Conservation (phyloP, 2,113 vertebrate genomes). For the Petromus typicus region DNA sequence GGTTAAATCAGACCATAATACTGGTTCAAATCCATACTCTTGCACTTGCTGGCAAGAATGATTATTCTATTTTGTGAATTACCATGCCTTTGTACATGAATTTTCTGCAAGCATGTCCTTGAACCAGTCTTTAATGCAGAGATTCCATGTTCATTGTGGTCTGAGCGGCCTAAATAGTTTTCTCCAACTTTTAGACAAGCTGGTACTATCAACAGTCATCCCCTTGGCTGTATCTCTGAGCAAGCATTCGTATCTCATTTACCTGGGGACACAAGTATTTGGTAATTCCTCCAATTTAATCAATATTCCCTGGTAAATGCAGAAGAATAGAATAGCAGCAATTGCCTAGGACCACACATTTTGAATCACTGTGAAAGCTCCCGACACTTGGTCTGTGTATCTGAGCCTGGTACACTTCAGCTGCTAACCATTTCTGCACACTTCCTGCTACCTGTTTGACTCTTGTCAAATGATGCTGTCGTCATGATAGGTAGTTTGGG, state of each 20-base stretch:
- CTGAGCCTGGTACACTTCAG: neutral
- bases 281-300: neutral
- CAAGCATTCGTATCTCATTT: neutral
- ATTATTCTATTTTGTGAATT: neutral
- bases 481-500: neutral
- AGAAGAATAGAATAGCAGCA: neutral
- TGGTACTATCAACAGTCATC: neutral
- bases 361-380: neutral
- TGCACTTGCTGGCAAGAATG: neutral
- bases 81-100: neutral
- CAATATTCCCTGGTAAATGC: neutral
- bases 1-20: neutral
- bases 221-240: neutral
- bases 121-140: neutral
- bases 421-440: neutral
- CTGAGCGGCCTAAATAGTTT: neutral
- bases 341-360: neutral
- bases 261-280: neutral
- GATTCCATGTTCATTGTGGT: neutral
- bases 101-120: neutral
- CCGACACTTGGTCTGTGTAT: neutral
- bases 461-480: neutral
- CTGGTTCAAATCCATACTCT: neutral
- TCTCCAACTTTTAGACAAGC: neutral
- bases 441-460: neutral